These are phyloP conservation scores for Orestias chungarensis DNA, from an alignment of 2,797 vertebrate species.

Conservation along the genomic window DNA sequence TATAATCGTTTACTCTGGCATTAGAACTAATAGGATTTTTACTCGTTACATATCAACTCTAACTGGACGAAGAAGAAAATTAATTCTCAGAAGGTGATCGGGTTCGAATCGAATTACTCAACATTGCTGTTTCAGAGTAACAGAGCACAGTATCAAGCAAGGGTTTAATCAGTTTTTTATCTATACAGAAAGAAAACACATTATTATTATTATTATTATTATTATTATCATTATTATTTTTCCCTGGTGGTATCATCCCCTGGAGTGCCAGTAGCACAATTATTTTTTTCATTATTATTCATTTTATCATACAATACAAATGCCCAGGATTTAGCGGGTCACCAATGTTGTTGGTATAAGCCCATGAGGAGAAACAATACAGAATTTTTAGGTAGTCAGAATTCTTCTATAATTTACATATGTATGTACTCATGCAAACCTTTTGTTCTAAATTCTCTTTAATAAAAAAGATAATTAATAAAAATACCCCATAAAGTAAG, in stretches of 20 bases:
- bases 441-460: neutral
- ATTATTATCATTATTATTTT: too few species aligned
- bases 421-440: neutral
- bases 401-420: neutral
- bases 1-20: conserved; percentile 25
- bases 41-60: conserved; percentile 45
- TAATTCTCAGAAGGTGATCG: conserved; percentile 8
- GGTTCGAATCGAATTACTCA: conserved; percentile 46
- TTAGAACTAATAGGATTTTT: conserved; percentile 32
- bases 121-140: conserved; percentile 45
- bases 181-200: conserved; percentile 4
- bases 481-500: neutral
- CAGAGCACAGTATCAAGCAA: neutral
- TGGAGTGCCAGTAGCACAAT: too few species aligned
- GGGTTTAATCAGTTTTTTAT: conserved; percentile 35
- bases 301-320: neutral
- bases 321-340: too few species aligned
- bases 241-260: neutral
- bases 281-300: too few species aligned
- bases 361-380: neutral
- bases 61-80: conserved; percentile 37
- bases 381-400: neutral
- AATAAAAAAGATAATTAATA: neutral
- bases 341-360: too few species aligned
- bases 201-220: too few species aligned